Evolutionary conservation across 2,888 invertebrate species (phyloP).

Genomic region (Drosophila emarginata): DNA sequence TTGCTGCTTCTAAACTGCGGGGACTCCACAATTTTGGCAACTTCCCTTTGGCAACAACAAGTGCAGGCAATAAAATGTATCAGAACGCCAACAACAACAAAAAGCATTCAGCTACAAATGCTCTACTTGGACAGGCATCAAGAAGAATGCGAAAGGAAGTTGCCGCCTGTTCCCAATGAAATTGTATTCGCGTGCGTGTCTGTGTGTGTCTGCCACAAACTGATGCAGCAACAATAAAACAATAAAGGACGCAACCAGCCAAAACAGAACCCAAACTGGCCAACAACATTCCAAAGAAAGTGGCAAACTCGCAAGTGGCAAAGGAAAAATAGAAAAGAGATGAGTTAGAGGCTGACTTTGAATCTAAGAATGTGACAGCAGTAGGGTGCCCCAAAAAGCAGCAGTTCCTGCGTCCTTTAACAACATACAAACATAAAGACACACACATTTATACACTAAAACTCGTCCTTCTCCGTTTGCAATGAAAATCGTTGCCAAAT

Average conservation of each 20-base stretch:
- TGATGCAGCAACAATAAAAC: constrained; percentile 78
- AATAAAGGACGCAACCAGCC: constrained; percentile 65
- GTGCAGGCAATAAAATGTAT: constrained; percentile 56
- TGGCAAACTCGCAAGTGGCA: constrained; percentile 60
- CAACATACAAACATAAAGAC: constrained; percentile 46
- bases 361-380: constrained; percentile 46
- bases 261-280: constrained; percentile 16
- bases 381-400: constrained; percentile 45
- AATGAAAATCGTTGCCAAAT: constrained; percentile 74
- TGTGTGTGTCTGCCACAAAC: constrained; percentile 57
- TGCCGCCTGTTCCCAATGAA: constrained; percentile 17
- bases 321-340: constrained; percentile 53
- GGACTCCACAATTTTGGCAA: constrained; percentile 22
- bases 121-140: constrained; percentile 76
- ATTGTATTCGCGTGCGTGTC: constrained; percentile 10
- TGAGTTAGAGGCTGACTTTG: background rate
- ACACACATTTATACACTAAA: constrained; percentile 11
- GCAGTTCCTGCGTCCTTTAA: constrained; percentile 40
- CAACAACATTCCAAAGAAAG: constrained; percentile 24
- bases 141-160: constrained; percentile 63
- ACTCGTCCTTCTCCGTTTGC: constrained; percentile 68
- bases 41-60: constrained; percentile 15
- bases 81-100: background rate
- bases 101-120: constrained; percentile 38
- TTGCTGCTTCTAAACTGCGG: background rate